Evolutionary conservation across 2,797 vertebrate genomes (phyloP).

Genomic region (Acanthurus tractus): DNA sequence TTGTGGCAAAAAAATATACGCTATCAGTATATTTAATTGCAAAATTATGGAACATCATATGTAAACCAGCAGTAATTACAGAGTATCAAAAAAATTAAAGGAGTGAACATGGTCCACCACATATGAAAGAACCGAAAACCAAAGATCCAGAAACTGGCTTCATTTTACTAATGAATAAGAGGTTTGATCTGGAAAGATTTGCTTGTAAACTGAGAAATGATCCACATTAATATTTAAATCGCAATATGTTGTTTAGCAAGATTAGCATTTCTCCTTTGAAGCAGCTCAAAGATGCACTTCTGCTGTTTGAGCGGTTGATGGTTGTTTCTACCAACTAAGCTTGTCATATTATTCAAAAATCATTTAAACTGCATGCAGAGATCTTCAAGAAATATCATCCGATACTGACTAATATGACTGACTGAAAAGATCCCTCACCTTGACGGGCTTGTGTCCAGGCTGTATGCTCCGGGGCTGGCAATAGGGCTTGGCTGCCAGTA

Average conservation of each 20-base stretch:
- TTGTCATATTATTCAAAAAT: background rate
- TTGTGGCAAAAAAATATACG: no score
- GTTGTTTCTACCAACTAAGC: background rate
- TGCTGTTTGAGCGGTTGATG: slow-evolving; percentile 2
- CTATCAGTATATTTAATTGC: no score
- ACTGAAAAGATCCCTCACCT: slow-evolving; percentile 84
- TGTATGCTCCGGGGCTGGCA: slow-evolving; percentile 89
- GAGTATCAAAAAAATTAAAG: no score
- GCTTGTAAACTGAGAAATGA: background rate
- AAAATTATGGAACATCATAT: no score
- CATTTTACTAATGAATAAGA: background rate
- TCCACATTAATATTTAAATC: background rate
- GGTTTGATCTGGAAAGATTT: background rate
- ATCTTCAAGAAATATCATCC: slow-evolving; percentile 9
- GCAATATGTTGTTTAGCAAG: background rate
- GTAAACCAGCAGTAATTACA: no score
- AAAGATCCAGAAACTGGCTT: no score
- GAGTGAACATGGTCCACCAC: no score
- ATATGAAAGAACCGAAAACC: no score
- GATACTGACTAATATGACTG: background rate
- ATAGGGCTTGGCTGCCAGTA: slow-evolving; percentile 96
- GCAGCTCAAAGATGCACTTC: background rate
- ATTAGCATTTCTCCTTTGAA: background rate
- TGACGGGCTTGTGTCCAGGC: slow-evolving; percentile 89
- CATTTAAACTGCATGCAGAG: background rate